Evolutionary conservation across 2,113 vertebrate genomes (phyloP).

Genomic region (Toxotes chatareus): DNA sequence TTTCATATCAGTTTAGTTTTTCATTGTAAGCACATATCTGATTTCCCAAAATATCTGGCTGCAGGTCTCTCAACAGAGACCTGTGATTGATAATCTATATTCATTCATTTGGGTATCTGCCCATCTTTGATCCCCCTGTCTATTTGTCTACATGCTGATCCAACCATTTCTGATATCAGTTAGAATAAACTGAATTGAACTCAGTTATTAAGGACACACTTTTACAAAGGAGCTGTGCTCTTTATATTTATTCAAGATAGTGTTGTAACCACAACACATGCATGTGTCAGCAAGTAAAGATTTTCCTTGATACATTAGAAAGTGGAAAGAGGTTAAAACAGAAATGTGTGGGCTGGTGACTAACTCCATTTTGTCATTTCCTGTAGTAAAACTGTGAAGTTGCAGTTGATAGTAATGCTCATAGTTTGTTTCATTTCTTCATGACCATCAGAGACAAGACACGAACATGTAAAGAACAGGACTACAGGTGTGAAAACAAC

Average conservation of each 20-base stretch:
- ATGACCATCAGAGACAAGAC: neutral
- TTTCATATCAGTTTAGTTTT: slow-evolving; percentile 20
- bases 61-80: neutral
- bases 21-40: neutral
- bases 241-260: too few species aligned
- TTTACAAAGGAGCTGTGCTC: too few species aligned
- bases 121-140: slow-evolving; percentile 4
- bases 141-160: slow-evolving; percentile 11
- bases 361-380: neutral
- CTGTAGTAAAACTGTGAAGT: neutral
- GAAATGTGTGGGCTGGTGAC: neutral
- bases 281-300: too few species aligned
- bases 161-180: slow-evolving; percentile 45
- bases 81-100: neutral
- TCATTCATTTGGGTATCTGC: neutral
- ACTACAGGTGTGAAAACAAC: neutral
- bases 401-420: neutral
- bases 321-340: neutral
- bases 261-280: too few species aligned
- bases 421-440: neutral
- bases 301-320: too few species aligned
- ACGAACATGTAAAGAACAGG: too few species aligned
- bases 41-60: neutral
- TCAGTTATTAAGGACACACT: neutral
- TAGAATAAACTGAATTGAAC: too few species aligned